Evolutionary conservation across 2,888 invertebrate genomes (phyloP), one percentile per base, ranked within the genome.

Genomic region (Scaeva pyrastri): DNA sequence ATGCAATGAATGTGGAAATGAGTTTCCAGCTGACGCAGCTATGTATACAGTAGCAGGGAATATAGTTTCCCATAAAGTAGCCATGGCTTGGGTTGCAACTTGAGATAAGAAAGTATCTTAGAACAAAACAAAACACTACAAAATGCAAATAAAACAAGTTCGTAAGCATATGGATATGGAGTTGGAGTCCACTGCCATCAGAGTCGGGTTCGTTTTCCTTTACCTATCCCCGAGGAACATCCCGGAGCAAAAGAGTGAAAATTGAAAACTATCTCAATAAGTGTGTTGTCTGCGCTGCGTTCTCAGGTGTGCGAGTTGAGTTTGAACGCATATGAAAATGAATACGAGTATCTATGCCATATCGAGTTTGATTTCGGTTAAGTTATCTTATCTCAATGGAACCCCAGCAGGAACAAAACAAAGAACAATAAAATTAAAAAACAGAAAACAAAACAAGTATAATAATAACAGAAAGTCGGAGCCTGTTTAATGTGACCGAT

Each of bases 331-430:
- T n/a, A n/a, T n/a, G n/a, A n/a, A n/a, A n/a, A n/a, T n/a, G n/a
- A n/a, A 21, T 12, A 4, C 11, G 21, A 16, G 19, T 50, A 36
- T 71, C 48, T 66, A 56, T 71, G 48, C 75, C 58, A 31, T 39
- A 70, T 50, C 6, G 36, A 21, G n/a, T 64, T 76, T 10, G 19
- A 43, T 64, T 77, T 74, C 39, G 68, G 26, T 70, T 43, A 66
- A 66, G 39, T 76, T 55, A 80, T 84, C 84, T 71, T 78, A 78
- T 83, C 73, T 78, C 26, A 79, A 84, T 41, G 74, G 36, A 79
- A 74, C 62, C 70, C 56, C 19, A 50, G 39, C 19, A 50, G 39
- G 62, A 64, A 70, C 68, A 79, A 79, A 76, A 75, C 70, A 81
- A 81, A 81, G 62, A 75, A 56, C n/a, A 75, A 56, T 23, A 50